Evolutionary conservation across 2,797 vertebrate genomes (phyloP).

Genomic region (Sciurus carolinensis): DNA sequence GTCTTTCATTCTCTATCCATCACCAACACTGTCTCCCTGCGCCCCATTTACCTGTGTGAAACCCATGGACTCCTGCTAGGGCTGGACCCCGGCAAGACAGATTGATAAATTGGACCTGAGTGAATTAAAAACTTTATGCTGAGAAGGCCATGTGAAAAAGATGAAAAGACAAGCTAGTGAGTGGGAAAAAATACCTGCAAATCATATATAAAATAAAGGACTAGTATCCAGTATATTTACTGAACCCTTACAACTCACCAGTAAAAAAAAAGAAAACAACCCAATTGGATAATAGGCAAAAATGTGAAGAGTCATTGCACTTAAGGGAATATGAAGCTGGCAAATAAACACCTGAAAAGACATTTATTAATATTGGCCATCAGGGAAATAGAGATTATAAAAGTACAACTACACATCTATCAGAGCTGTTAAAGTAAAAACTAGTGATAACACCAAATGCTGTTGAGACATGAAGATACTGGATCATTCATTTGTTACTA

Average conservation of each 20-base stretch:
- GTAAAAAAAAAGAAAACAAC: background rate
- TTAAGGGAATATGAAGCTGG: background rate
- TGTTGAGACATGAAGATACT: background rate
- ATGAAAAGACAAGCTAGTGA: slow-evolving; percentile 18
- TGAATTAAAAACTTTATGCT: slow-evolving; percentile 13
- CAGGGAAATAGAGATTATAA: background rate
- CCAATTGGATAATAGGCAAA: slow-evolving; percentile 10
- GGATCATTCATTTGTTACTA: background rate
- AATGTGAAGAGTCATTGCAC: background rate
- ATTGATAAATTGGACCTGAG: background rate
- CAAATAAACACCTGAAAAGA: background rate
- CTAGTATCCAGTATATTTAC: background rate
- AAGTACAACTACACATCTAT: background rate
- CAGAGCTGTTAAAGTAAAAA: background rate
- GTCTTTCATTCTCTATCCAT: too few relatives aligned
- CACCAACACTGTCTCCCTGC: too few relatives aligned
- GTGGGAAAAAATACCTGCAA: background rate
- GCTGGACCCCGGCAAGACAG: background rate
- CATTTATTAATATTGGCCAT: background rate
- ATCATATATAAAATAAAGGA: background rate
- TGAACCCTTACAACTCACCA: background rate
- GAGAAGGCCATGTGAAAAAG: background rate
- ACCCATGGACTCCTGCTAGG: too few relatives aligned
- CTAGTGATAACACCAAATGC: background rate
- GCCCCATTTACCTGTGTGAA: too few relatives aligned